Percentiles rank a stretch among this genome's conserved stretches.
Evolutionary conservation across 2,113 vertebrate species (phyloP).

Genomic region (Saiga tatarica): DNA sequence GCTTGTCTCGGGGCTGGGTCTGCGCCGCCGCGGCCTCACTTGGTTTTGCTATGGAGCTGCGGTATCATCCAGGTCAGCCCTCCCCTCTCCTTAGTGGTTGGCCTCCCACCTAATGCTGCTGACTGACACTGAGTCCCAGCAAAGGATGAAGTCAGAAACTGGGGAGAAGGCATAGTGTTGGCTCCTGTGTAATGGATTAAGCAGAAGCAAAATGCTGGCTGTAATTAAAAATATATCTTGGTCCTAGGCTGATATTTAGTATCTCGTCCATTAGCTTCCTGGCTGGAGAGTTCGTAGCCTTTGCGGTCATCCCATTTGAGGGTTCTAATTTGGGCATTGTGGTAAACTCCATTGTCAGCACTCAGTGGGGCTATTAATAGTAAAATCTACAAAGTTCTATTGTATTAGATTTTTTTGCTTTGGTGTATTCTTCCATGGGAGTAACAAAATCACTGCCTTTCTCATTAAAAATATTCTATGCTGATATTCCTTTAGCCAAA

Average conservation of each 20-base stretch:
- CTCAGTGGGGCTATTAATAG: constrained; percentile 66
- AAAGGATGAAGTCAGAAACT: constrained; percentile 49
- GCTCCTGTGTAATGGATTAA: constrained; percentile 73
- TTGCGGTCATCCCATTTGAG: constrained; percentile 64
- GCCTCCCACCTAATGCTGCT: constrained; percentile 44
- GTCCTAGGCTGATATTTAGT: constrained; percentile 63
- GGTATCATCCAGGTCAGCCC: neutral
- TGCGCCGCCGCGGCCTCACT: neutral
- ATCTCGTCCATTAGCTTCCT: constrained; percentile 71
- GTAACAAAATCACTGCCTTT: constrained; percentile 20
- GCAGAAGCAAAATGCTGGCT: constrained; percentile 54
- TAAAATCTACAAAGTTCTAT: constrained; percentile 38
- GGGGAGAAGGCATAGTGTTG: neutral
- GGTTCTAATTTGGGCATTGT: constrained; percentile 65
- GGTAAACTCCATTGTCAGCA: constrained; percentile 55
- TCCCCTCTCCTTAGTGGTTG: constrained; percentile 13
- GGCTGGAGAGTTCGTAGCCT: constrained; percentile 68
- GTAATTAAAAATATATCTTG: constrained; percentile 76
- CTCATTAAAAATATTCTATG: neutral
- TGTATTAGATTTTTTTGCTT: constrained; percentile 17
- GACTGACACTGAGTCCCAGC: neutral
- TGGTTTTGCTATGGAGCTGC: constrained; percentile 52
- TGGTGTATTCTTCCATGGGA: constrained; percentile 28
- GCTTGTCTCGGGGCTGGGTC: neutral
- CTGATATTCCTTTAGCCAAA: neutral